These are phyloP conservation scores for Incurvaria masculella DNA, from an alignment of 2,888 invertebrate species.

Conservation along the genomic window DNA sequence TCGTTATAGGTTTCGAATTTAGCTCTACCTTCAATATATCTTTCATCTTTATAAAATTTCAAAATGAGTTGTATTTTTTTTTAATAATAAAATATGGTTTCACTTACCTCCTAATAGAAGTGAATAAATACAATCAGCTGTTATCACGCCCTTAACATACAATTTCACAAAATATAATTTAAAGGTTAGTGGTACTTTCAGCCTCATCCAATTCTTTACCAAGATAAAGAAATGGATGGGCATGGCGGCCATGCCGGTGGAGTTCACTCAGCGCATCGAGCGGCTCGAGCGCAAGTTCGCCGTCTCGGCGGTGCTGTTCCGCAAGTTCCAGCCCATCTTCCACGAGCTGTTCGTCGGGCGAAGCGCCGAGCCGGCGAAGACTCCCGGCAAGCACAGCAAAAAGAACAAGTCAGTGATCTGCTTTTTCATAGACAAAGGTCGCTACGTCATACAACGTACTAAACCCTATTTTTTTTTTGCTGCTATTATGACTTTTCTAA, in stretches of 20 bases:
- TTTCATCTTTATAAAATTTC: no score
- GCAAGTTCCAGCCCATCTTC: conserved; percentile 88
- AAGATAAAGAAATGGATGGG: conserved; percentile 96
- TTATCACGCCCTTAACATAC: background rate
- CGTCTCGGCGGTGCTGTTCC: conserved; percentile 91
- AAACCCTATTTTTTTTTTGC: no score
- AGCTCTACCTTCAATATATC: no score
- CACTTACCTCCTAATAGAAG: no score
- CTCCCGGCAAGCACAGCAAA: conserved; percentile 57
- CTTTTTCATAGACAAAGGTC: no score
- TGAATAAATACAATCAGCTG: no score
- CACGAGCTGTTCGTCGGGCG: conserved; percentile 79
- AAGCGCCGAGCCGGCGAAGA: conserved; percentile 49
- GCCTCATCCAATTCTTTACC: conserved; percentile 89
- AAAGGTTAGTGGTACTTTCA: conserved; percentile 36
- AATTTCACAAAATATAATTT: background rate
- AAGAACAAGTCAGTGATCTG: conserved; percentile 46
- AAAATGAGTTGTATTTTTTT: no score
- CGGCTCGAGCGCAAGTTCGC: conserved; percentile 87
- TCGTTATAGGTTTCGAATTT: no score
- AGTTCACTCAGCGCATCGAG: conserved; percentile 79
- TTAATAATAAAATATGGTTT: no score
- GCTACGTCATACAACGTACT: no score
- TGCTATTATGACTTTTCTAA: no score
- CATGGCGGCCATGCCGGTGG: conserved; percentile 84